Conservation (phyloP, 2,113 vertebrate genomes). For the Sialia sialis region DNA sequence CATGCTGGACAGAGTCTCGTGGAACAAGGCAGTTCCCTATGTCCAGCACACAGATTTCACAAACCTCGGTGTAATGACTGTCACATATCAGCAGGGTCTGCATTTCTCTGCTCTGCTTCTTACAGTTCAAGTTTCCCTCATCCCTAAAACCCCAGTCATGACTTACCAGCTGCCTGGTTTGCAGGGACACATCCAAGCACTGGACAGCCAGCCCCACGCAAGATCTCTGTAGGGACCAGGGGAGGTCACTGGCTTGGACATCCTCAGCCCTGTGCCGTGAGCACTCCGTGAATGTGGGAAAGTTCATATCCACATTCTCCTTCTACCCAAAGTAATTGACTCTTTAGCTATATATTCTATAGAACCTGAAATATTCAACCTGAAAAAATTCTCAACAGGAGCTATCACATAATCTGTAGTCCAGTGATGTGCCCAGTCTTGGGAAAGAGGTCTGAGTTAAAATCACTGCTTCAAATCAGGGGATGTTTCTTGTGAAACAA, state of each 20-base stretch:
- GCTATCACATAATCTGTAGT: neutral
- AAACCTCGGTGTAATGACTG: neutral
- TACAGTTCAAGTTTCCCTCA: neutral
- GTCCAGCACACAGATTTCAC: neutral
- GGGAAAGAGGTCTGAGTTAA: neutral
- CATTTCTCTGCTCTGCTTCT: neutral
- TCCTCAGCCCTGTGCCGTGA: neutral
- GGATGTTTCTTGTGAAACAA: neutral
- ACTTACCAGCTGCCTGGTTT: neutral
- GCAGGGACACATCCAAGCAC: neutral
- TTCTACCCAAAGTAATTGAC: neutral
- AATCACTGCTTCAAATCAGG: neutral
- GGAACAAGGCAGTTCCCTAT: neutral
- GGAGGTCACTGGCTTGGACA: neutral
- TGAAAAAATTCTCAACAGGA: neutral
- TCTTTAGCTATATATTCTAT: neutral
- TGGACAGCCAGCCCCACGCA: neutral
- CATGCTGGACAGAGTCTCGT: neutral
- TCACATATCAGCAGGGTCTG: neutral
- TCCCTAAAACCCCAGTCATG: neutral
- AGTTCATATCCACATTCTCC: neutral
- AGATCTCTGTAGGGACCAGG: neutral
- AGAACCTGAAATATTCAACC: neutral
- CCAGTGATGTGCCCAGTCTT: fast-evolving
- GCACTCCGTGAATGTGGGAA: neutral